Conservation (phyloP, 2,113 vertebrate species). For the Toxotes chatareus region DNA sequence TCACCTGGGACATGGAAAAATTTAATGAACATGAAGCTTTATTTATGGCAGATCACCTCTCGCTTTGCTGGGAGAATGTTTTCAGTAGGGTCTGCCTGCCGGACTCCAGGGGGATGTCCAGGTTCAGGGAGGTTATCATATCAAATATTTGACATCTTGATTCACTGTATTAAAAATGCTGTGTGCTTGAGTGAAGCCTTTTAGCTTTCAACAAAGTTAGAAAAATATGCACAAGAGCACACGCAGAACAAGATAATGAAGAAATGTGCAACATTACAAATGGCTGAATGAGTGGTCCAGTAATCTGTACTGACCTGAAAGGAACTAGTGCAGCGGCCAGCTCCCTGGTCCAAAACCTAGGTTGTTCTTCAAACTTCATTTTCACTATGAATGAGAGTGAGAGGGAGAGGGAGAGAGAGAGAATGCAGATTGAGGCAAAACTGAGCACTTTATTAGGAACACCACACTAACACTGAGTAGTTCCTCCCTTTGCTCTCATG, state of each 20-base stretch:
- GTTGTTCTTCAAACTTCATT: no score
- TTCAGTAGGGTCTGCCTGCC: constrained; percentile 47
- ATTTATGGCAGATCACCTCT: constrained; percentile 50
- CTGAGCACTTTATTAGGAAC: no score
- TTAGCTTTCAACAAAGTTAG: constrained; percentile 21
- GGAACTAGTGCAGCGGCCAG: no score
- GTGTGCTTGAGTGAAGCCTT: constrained; percentile 26
- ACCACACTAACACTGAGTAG: no score
- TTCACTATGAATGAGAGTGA: no score
- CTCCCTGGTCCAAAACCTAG: no score
- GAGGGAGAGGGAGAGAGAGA: no score
- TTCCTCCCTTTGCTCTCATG: neutral
- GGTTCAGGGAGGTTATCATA: constrained; percentile 51
- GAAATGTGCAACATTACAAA: neutral
- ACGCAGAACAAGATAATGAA: constrained; percentile 1
- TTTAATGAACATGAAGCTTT: constrained; percentile 50
- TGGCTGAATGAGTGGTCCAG: neutral
- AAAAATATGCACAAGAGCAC: constrained; percentile 10
- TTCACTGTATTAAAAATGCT: constrained; percentile 57
- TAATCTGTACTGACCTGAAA: neutral
- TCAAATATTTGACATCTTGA: constrained; percentile 64
- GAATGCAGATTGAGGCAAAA: neutral
- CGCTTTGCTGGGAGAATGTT: constrained; percentile 43
- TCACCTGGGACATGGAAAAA: constrained; percentile 44
- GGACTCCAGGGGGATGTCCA: constrained; percentile 36